Percentiles rank a stretch among this genome's conserved stretches.
phyloP scores from a whole-genome alignment of 2,888 invertebrate genomes.

The Pocota personata region DNA sequence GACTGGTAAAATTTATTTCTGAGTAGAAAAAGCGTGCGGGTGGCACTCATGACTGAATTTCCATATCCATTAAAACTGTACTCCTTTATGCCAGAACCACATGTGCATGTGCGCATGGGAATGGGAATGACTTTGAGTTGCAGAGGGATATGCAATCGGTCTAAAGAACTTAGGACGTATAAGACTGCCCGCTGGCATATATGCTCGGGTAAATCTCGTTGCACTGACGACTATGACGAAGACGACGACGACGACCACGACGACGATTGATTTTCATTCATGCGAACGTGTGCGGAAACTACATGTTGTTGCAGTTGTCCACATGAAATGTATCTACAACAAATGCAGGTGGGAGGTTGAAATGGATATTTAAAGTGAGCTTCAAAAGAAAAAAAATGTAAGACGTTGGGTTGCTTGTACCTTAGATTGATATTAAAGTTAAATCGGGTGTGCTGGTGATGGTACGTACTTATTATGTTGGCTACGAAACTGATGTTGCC shows the following conservation, averaged over 20 bases:
- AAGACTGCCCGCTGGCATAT: slow-evolving; percentile 58
- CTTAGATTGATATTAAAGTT: not conserved
- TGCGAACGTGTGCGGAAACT: slow-evolving; percentile 33
- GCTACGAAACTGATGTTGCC: too few relatives aligned
- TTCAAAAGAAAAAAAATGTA: not conserved
- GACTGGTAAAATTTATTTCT: slow-evolving; percentile 15
- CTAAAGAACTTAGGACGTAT: slow-evolving; percentile 6
- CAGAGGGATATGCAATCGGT: not conserved
- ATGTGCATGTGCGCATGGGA: not conserved
- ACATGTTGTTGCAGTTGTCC: slow-evolving; percentile 38
- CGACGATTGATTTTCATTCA: slow-evolving; percentile 52
- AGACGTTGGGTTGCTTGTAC: not conserved
- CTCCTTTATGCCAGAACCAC: slow-evolving; percentile 19
- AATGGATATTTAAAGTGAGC: not conserved
- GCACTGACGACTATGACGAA: slow-evolving; percentile 29
- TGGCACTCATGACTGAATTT: slow-evolving; percentile 54
- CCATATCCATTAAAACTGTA: slow-evolving; percentile 47
- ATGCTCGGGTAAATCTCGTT: slow-evolving; percentile 32
- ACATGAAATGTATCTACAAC: slow-evolving; percentile 1
- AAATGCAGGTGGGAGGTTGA: slow-evolving; percentile 39
- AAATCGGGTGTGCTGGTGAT: too few relatives aligned
- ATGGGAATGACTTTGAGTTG: slow-evolving; percentile 2
- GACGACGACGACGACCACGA: slow-evolving; percentile 9
- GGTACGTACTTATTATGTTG: too few relatives aligned
- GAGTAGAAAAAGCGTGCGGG: slow-evolving; percentile 38